Conservation (phyloP, 53 echinoderm and acorn worm genomes). For the Stichopus horrens region DNA sequence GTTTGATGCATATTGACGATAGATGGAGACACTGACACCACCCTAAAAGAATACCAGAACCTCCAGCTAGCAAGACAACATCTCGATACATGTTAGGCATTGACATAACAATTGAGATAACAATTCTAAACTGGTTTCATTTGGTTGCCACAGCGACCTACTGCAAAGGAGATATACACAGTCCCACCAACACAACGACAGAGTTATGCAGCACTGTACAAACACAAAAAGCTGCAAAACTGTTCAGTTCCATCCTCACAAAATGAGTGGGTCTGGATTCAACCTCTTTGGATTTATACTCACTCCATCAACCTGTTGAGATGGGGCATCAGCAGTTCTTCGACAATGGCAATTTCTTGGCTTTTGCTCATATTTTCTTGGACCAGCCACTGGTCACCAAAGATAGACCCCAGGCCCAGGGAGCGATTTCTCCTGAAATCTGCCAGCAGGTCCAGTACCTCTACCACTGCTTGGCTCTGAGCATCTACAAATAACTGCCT, state of each 20-base stretch:
- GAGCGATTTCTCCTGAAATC: slow-evolving; percentile 84
- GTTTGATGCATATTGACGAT: too few relatives aligned
- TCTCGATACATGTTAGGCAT: too few relatives aligned
- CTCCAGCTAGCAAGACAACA: too few relatives aligned
- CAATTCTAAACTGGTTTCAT: too few relatives aligned
- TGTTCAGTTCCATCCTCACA: too few relatives aligned
- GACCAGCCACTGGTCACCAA: slow-evolving; percentile 80
- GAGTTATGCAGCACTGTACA: neutral
- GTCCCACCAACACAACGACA: too few relatives aligned
- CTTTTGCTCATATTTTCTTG: slow-evolving; percentile 73
- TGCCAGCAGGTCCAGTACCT: slow-evolving; percentile 84
- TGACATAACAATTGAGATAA: too few relatives aligned
- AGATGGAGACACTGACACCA: too few relatives aligned
- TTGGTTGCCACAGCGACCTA: too few relatives aligned
- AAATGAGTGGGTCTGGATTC: too few relatives aligned
- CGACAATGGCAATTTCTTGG: slow-evolving; percentile 78
- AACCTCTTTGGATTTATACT: slow-evolving; percentile 24
- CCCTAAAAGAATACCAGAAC: too few relatives aligned
- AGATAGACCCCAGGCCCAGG: slow-evolving; percentile 87
- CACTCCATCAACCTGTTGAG: slow-evolving; percentile 79
- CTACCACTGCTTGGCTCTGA: slow-evolving; percentile 59
- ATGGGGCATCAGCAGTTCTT: slow-evolving; percentile 81
- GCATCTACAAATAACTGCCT: slow-evolving; percentile 66
- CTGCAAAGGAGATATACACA: too few relatives aligned
- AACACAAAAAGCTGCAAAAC: neutral